Base-by-base conservation (phyloP, 64 coral and sea anemone species). In the Porites australiensis region DNA sequence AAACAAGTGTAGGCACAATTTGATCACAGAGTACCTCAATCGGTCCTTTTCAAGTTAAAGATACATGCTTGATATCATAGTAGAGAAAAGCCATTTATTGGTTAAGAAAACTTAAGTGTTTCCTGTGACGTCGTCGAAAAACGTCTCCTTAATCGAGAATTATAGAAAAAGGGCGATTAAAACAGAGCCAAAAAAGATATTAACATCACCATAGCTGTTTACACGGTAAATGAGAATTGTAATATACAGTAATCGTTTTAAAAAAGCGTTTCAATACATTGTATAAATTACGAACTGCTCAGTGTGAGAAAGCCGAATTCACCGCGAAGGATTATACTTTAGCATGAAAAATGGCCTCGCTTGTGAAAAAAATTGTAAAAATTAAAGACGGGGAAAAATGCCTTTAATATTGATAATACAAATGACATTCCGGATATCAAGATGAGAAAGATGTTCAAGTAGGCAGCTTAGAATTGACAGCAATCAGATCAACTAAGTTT, bases 51-150 rank as follows among this genome's bases (percentile, higher is more conserved):
- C 62, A 68, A n/a, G 62, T 68, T 57, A 21, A 50, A 66, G 81
- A 84, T 84, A 84, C 81, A 84, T 49, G 8, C 81, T 83, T 67
- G 81, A 83, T 67, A 68, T 83, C 4, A 83, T 67, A n/a, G 44
- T 47, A 68, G 3, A 45, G 19, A 69, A 84, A 84, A 84, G 16
- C 55, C 10, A 69, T 23, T 51, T 21, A 83, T 64, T 44, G 59
- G 5, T 12, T 16, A 51, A n/a, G 18, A 13, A 20, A 67, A 44
- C 21, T 19, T 1, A 21, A 67, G n/a, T 21, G 46, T 84, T 84
- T 84, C 63, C 81, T 68, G 81, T 21, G 64, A 69, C 7, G 44
- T 66, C n/a, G 6, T 44, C 3, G 16, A 19, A 46, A 83, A 83
- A 81, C 52, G 78, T 62, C 57, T 10, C 78, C 21, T 81, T 46